Conservation (phyloP, 2,888 invertebrate genomes). For the Ornithoptera alexandrae region DNA sequence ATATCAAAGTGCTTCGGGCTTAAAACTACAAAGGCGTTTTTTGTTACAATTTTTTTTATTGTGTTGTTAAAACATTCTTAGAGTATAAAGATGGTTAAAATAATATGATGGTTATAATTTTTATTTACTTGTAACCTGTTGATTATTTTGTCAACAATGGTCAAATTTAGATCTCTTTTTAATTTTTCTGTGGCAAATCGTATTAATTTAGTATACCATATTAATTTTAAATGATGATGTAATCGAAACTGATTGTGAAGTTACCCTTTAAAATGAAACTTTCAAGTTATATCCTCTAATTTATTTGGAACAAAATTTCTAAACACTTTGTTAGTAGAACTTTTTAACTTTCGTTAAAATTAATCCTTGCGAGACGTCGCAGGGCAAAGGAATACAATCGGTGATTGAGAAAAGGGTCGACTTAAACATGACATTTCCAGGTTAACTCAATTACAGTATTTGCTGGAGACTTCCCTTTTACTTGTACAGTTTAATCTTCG, state of each 20-base stretch:
- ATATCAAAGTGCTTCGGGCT: not conserved
- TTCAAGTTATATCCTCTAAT: not conserved
- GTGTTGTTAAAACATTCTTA: no score
- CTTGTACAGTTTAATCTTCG: slow-evolving; percentile 43
- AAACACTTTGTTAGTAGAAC: slow-evolving; percentile 4
- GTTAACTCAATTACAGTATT: slow-evolving; percentile 68
- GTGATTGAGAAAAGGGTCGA: slow-evolving; percentile 47
- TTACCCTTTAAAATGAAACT: no score
- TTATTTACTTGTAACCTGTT: no score
- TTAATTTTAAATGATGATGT: no score
- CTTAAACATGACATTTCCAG: slow-evolving; percentile 63
- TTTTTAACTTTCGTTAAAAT: slow-evolving; percentile 18
- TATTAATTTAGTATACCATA: no score
- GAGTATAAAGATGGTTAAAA: no score
- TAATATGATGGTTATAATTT: no score
- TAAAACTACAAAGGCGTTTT: not conserved
- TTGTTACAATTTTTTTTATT: no score
- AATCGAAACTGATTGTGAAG: no score
- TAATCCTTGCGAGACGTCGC: slow-evolving; percentile 20
- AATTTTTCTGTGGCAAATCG: no score
- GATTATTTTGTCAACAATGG: no score
- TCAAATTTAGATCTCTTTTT: no score
- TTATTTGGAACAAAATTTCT: not conserved
- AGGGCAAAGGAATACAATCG: slow-evolving; percentile 24
- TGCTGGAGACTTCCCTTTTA: slow-evolving; percentile 48